Percentiles rank a stretch among this genome's conserved stretches.
Conservation (phyloP, 2,113 vertebrate genomes). For the Drymodes brunneopygia region DNA sequence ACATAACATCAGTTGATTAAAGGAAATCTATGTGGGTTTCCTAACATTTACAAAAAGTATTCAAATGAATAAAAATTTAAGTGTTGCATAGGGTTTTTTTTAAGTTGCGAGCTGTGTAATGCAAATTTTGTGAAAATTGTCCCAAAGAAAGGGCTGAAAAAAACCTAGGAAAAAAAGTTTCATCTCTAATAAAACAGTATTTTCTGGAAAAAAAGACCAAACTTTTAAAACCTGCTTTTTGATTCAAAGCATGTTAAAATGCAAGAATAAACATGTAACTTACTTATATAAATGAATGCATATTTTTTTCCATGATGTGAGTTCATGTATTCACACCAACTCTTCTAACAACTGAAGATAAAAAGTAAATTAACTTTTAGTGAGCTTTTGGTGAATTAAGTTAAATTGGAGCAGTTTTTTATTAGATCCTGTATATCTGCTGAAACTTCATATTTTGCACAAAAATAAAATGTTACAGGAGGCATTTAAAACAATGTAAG, state of each 20-base stretch:
- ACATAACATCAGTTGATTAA: neutral
- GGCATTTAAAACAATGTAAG: neutral
- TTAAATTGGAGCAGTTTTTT: neutral
- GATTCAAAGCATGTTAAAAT: neutral
- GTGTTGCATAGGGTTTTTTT: neutral
- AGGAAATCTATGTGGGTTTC: neutral
- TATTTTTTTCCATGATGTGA: neutral
- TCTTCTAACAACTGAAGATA: neutral
- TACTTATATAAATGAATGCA: neutral
- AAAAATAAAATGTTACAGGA: neutral
- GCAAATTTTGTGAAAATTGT: neutral
- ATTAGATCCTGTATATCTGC: neutral
- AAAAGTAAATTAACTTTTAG: neutral
- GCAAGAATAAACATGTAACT: neutral
- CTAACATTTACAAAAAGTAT: neutral
- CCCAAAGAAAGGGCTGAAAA: neutral
- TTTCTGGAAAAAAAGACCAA: neutral
- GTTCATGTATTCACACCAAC: neutral
- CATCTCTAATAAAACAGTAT: neutral
- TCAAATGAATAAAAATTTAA: neutral
- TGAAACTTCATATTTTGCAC: neutral
- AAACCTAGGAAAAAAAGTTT: neutral
- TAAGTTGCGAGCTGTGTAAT: neutral
- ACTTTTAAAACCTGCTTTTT: neutral
- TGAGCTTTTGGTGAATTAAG: neutral